Base-by-base conservation (phyloP, 37 sponge, comb jelly and placozoan genomes). In the Mnemiopsis leidyi region DNA sequence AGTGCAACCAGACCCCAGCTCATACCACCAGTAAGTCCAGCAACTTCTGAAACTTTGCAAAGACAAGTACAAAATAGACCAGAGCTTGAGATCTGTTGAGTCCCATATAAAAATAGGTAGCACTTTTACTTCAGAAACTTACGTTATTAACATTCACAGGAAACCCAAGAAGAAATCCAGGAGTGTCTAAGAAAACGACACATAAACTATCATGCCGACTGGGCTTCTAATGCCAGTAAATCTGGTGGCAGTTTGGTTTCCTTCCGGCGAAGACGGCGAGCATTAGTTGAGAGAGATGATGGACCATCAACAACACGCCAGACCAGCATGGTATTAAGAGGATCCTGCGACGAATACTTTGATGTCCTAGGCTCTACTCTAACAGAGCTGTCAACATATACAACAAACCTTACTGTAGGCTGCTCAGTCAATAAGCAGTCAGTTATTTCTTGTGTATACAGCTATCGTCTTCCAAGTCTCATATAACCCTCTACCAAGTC, bases 161-260 rank as follows among this genome's bases (percentile, higher is more conserved):
- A 77, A 77, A 77, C 20, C 20, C 79, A 77, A 77, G 79, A 77
- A 28, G 79, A 77, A 34, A 77, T 32, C 1, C 36, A 77, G 18
- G 33, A 77, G 36, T 77, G 79, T 77, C 36, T 77, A 9, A 77
- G 18, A 34, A 20, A 28, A 1, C 20, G 33, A 77, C 79, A 77
- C 32, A 36, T 33, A 1, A 36, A 77, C 16, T 77, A 77, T 34
- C 1, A 32, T 33, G 36, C 79, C 30, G 79, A 77, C n/a, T 69
- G 73, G 73, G 73, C 73, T 69, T 69, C 73, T 20, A 69, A 69
- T 25, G n/a, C 9, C 73, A 69, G 73, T 25, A 69, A 69, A 25
- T 69, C 73, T 20, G 73, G 28, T n/a, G 73, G 73, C 3, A 69
- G 73, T 69, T 25, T 69, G n/a, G 73, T 69, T 5, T 69, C 73